A percentile compares a stretch with the other conserved stretches of the same genome.
These are phyloP conservation scores for Prunella fulvescens DNA, from an alignment of 2,113 vertebrate genomes.

Conservation along the genomic window DNA sequence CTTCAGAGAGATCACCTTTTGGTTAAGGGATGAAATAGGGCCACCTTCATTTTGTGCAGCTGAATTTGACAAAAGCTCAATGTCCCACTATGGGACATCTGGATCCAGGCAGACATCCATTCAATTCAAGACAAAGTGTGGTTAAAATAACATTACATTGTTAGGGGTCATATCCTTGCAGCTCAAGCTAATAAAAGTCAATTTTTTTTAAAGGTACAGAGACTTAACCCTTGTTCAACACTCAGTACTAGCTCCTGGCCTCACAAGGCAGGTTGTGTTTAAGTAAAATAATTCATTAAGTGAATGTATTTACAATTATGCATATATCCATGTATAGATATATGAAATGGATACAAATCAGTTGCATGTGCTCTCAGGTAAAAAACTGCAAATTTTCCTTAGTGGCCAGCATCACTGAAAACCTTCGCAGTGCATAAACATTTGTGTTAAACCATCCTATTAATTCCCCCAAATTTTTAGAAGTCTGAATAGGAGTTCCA, in stretches of 20 bases:
- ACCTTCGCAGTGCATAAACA: not conserved
- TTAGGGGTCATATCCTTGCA: not conserved
- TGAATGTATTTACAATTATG: not conserved
- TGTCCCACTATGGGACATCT: not conserved
- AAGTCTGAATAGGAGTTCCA: not conserved
- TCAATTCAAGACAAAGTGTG: not conserved
- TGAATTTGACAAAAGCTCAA: not conserved
- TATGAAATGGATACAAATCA: not conserved
- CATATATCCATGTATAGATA: not conserved
- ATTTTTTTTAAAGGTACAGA: not conserved
- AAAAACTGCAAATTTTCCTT: not conserved
- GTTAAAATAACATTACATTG: not conserved
- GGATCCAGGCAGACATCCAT: not conserved
- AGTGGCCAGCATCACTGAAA: not conserved
- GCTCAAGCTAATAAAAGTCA: not conserved
- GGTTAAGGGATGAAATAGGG: not conserved
- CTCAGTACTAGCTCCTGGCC: not conserved
- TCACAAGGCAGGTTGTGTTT: not conserved
- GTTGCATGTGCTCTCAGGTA: not conserved
- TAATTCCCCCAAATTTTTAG: not conserved
- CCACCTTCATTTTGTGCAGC: not conserved
- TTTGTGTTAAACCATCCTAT: not conserved
- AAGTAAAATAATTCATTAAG: not conserved
- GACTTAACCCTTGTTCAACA: not conserved
- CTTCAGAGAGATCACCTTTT: not conserved